A percentile compares a stretch with the other conserved stretches of the same genome.
Conservation (phyloP, 2,888 invertebrate species). For the Drosophila helvetica region DNA sequence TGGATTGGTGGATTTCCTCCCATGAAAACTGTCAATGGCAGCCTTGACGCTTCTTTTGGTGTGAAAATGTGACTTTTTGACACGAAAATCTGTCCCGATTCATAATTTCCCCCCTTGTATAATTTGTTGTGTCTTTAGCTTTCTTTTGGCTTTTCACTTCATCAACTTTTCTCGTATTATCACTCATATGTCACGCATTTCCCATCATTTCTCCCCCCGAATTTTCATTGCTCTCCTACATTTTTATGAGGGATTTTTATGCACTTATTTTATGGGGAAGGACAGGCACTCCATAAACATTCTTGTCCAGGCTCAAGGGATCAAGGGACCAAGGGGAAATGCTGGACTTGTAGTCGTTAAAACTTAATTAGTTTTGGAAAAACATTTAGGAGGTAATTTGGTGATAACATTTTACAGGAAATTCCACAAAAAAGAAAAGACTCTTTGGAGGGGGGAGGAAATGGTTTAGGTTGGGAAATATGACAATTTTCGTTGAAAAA, state of each 20-base stretch:
- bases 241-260: constrained; percentile 46
- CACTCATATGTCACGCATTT: constrained; percentile 34
- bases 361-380: constrained; percentile 56
- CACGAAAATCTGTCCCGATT: constrained; percentile 23
- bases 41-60: constrained; percentile 39
- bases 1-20: constrained; percentile 3
- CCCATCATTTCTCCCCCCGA: constrained; percentile 5
- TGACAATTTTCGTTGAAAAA: background rate
- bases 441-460: background rate
- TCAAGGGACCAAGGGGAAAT: constrained; percentile 42
- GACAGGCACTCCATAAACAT: constrained; percentile 25
- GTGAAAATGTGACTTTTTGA: constrained; percentile 33
- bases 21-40: constrained; percentile 35
- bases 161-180: constrained; percentile 17
- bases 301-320: constrained; percentile 33
- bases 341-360: constrained; percentile 41
- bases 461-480: background rate
- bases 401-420: constrained; percentile 31
- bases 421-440: background rate
- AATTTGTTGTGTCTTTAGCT: background rate
- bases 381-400: constrained; percentile 26
- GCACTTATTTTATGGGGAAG: constrained; percentile 31
- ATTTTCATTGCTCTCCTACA: constrained; percentile 19
- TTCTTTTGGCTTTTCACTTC: background rate
- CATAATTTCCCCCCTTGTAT: background rate